These are phyloP conservation scores for Garrulus glandarius DNA, from an alignment of 2,797 vertebrate species.

Conservation along the genomic window DNA sequence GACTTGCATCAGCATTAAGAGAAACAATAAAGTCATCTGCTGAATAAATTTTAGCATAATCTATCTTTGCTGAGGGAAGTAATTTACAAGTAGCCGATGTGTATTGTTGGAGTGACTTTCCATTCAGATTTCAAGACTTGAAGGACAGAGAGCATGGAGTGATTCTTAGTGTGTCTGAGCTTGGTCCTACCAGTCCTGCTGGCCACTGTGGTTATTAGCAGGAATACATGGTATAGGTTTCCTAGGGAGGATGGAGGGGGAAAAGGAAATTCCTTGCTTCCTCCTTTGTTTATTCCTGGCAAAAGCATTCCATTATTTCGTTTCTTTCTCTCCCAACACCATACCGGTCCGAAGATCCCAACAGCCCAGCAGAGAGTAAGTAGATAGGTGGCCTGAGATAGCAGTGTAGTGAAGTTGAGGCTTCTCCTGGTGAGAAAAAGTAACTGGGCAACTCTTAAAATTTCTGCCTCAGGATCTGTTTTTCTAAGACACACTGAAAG, in stretches of 20 bases:
- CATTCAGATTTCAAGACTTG: not conserved
- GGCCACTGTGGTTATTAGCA: not conserved
- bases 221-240: not conserved
- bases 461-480: not conserved
- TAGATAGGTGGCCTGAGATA: not conserved
- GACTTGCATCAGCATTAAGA: not conserved
- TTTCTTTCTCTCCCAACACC: fast-evolving
- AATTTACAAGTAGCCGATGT: not conserved
- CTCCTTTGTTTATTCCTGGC: not conserved
- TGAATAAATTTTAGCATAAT: not conserved
- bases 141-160: fast-evolving
- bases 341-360: not conserved
- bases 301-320: not conserved
- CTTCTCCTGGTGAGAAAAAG: not conserved
- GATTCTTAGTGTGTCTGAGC: not conserved
- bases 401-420: not conserved
- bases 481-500: not conserved
- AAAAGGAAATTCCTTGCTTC: not conserved
- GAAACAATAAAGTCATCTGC: not conserved
- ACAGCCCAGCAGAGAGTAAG: not conserved
- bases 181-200: not conserved
- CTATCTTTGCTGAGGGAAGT: not conserved
- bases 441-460: not conserved
- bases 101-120: not conserved
- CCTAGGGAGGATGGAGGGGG: not conserved